These are phyloP conservation scores for Podargus strigoides DNA, from an alignment of 2,797 vertebrate genomes.

Conservation along the genomic window DNA sequence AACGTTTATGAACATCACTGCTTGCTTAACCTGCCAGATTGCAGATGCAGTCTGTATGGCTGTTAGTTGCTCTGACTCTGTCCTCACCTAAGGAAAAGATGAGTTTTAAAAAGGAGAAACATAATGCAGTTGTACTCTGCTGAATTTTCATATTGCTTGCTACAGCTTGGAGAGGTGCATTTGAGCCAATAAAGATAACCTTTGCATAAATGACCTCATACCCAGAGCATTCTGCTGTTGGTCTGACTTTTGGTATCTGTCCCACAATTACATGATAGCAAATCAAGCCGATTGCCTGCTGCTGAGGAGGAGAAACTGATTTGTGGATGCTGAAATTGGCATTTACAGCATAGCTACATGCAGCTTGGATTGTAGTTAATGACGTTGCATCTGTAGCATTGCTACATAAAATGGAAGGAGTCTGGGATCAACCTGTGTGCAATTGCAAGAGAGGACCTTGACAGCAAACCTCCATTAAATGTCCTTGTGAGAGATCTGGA, in stretches of 20 bases:
- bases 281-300: neutral
- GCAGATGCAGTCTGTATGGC: neutral
- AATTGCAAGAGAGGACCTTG: neutral
- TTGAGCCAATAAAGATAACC: neutral
- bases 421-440: neutral
- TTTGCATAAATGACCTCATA: neutral
- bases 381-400: neutral
- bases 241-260: neutral
- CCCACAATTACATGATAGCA: neutral
- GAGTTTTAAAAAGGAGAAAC: neutral
- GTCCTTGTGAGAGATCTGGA: neutral
- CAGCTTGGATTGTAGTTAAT: neutral
- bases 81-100: neutral
- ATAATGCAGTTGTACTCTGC: neutral
- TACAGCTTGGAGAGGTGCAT: neutral
- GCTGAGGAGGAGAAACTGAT: neutral
- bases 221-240: neutral
- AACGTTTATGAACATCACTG: fast-evolving
- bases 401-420: neutral
- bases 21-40: neutral
- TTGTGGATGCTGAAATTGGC: neutral
- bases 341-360: neutral
- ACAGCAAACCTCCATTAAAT: neutral
- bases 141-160: neutral
- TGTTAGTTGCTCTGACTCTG: neutral